Percentiles rank a stretch among this genome's conserved stretches.
Evolutionary conservation across 2,113 vertebrate genomes (phyloP).

Genomic region (Microtus oregoni): DNA sequence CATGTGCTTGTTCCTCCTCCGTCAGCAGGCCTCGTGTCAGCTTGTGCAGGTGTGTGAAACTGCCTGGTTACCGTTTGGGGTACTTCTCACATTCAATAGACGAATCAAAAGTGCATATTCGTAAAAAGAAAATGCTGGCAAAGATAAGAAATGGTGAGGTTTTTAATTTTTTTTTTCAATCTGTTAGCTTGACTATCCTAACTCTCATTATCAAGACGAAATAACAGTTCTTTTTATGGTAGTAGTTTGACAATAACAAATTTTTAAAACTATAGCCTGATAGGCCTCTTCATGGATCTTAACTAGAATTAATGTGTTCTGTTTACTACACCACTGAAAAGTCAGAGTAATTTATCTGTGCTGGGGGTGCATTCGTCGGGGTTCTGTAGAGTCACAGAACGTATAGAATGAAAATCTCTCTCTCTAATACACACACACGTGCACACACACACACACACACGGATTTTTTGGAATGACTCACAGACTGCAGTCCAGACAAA

Average conservation of each 20-base stretch:
- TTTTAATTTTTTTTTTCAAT: not conserved
- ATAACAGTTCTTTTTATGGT: not conserved
- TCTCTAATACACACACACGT: too few relatives aligned
- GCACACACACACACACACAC: too few relatives aligned
- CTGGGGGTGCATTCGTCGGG: not conserved
- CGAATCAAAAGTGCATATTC: not conserved
- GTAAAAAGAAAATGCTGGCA: not conserved
- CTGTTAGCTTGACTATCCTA: not conserved
- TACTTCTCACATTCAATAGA: not conserved
- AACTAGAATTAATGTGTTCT: constrained; percentile 42
- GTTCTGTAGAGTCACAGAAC: not conserved
- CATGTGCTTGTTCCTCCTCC: not conserved
- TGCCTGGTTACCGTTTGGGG: not conserved
- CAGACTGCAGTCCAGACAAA: not conserved
- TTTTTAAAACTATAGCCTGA: not conserved
- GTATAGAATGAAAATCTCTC: not conserved
- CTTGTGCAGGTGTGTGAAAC: not conserved
- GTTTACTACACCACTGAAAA: not conserved
- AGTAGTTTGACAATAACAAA: not conserved
- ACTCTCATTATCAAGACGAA: constrained; percentile 26
- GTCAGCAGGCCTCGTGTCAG: not conserved
- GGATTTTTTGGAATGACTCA: not conserved
- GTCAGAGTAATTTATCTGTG: constrained; percentile 35
- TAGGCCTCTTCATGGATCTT: not conserved
- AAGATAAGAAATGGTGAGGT: not conserved